Base-by-base conservation (phyloP, 2,797 vertebrate species). In the Scolopax bukidnonensis region DNA sequence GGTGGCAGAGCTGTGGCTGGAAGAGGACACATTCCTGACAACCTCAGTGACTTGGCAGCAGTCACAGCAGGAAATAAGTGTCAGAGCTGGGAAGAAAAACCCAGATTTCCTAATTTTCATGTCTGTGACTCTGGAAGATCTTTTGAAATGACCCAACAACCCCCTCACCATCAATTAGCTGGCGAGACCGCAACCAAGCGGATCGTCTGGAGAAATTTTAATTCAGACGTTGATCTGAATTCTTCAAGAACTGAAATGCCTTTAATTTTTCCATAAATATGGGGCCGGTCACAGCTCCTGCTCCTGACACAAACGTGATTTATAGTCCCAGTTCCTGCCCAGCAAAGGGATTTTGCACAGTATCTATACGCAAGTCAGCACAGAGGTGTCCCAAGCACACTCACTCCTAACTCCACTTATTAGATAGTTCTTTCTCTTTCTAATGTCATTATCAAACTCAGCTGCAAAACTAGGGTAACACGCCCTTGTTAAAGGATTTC, bases 401-500 rank as follows among this genome's bases (percentile, higher is more conserved):
- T 3, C 51, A 27, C 87, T 77, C 68, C 84, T 40, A 53, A 82
- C 80, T 95, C 79, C 87, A 84, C 64, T 74, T 79, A 71, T 33
- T 83, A 85, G 68, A 74, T 65, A 89, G 75, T 74, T 87, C 77
- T 64, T 78, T 71, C 53, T 80, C 57, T 69, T 78, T 75, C 81
- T 83, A 79, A 89, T 16, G 41, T 67, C 53, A 85, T 87, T 67
- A 82, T 16, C 51, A 70, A 94, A 81, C 73, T 93, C 80, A 92
- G 60, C 43, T 87, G 63, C 74, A 87, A 71, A 96, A 93, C 51
- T 56, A 95, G 77, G 74, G 56, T 90, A 96, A 82, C 43, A 6
- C 45, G 70, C 59, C 93, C 67, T 89, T 90, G 86, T 70, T 60
- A 91, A 76, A 95, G 74, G 60, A 84, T 70, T 90, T 84, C 77